Percentiles rank a stretch among this genome's conserved stretches.
These are phyloP conservation scores for Brenthis ino DNA, from an alignment of 2,888 invertebrate species.

Conservation along the genomic window DNA sequence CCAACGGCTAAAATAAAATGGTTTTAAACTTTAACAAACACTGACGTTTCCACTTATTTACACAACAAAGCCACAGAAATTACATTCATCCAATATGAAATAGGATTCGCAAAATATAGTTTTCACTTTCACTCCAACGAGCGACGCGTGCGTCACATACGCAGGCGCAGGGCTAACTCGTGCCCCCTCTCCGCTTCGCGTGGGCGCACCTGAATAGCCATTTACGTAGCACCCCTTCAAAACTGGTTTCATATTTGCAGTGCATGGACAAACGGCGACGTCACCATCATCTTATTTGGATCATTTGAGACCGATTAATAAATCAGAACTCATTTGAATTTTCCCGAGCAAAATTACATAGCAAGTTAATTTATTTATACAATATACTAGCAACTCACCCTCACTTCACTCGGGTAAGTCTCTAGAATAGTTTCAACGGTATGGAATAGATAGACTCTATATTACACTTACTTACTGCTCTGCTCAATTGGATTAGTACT, in stretches of 20 bases:
- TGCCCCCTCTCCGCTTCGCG: conserved; percentile 59
- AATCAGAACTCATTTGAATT: not conserved
- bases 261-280: conserved; percentile 39
- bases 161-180: conserved; percentile 74
- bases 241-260: conserved; percentile 44
- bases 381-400: too few relatives aligned
- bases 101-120: conserved; percentile 29
- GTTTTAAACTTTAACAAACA: conserved; percentile 13
- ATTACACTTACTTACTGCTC: too few relatives aligned
- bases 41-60: conserved; percentile 18
- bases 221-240: conserved; percentile 66
- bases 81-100: conserved; percentile 18
- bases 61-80: conserved; percentile 21
- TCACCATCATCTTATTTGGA: conserved; percentile 36
- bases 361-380: too few relatives aligned
- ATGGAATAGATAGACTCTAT: too few relatives aligned
- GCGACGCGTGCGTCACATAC: conserved; percentile 64
- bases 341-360: not conserved
- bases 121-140: conserved; percentile 40
- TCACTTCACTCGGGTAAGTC: too few relatives aligned
- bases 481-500: too few relatives aligned
- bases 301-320: conserved; percentile 4
- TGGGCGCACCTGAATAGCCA: conserved; percentile 72
- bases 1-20: not conserved
- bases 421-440: too few relatives aligned